Evolutionary conservation across 2,888 invertebrate genomes (phyloP).

Genomic region (Ischnura elegans): DNA sequence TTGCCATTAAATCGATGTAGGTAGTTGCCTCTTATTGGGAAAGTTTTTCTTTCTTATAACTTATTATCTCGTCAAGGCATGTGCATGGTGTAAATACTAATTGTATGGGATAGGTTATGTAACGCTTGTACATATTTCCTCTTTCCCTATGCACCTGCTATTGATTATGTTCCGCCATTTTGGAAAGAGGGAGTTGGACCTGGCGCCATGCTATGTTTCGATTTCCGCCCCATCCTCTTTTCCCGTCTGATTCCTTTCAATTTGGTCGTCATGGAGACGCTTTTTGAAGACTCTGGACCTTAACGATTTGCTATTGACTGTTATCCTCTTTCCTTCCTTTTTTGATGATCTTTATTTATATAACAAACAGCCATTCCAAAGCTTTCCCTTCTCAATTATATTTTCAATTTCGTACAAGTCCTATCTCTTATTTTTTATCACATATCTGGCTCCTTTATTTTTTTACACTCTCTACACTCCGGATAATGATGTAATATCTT

Average conservation of each 20-base stretch:
- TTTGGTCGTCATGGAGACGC: constrained; percentile 16
- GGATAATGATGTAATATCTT: too few species aligned
- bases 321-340: background rate
- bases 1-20: background rate
- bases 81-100: too few species aligned
- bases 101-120: too few species aligned
- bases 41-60: too few species aligned
- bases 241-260: constrained; percentile 15
- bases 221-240: background rate
- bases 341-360: background rate
- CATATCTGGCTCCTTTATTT: background rate
- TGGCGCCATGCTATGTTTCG: background rate
- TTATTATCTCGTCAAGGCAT: too few species aligned
- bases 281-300: constrained; percentile 18
- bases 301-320: constrained; percentile 21
- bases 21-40: too few species aligned
- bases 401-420: background rate
- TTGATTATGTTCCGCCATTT: background rate
- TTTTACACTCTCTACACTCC: too few species aligned
- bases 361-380: background rate
- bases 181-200: background rate
- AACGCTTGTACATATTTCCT: background rate
- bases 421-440: background rate
- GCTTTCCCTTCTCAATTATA: background rate
- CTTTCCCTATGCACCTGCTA: background rate